A percentile compares a stretch with the other conserved stretches of the same genome.
phyloP scores from a whole-genome alignment of 2,888 invertebrate species.

The Cordilura impudica region DNA sequence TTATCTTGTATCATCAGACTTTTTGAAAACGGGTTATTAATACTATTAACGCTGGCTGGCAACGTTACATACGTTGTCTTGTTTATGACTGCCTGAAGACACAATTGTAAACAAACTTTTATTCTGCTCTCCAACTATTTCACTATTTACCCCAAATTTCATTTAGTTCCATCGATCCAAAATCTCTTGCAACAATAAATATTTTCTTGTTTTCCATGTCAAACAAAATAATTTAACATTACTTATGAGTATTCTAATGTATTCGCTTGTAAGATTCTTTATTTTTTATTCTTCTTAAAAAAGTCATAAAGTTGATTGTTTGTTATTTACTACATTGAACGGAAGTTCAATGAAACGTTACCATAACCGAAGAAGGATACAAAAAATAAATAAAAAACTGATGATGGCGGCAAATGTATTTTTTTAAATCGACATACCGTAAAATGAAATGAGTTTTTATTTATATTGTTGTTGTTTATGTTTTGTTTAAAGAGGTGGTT shows the following conservation, averaged over 20 bases:
- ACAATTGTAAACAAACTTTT: too few relatives aligned
- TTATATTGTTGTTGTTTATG: too few relatives aligned
- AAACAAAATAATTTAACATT: background rate
- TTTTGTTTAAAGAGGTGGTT: slow-evolving; percentile 29
- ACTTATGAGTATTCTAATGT: background rate
- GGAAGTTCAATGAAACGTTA: slow-evolving; percentile 60
- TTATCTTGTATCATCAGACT: too few relatives aligned
- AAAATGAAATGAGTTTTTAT: slow-evolving; percentile 58
- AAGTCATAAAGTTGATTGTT: slow-evolving; percentile 60
- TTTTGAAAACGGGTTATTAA: too few relatives aligned
- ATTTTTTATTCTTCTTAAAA: slow-evolving; percentile 6
- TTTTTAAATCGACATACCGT: slow-evolving; percentile 42
- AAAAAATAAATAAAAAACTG: background rate
- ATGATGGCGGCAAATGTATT: slow-evolving; percentile 23
- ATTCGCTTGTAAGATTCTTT: slow-evolving; percentile 32
- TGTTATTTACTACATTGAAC: slow-evolving; percentile 44
- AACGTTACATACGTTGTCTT: too few relatives aligned
- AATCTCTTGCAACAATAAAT: too few relatives aligned
- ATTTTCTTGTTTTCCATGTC: background rate
- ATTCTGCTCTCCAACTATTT: too few relatives aligned
- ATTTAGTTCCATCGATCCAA: too few relatives aligned
- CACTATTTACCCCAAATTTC: too few relatives aligned
- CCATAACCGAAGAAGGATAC: slow-evolving; percentile 24
- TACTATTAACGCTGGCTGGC: too few relatives aligned
- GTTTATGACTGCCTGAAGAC: too few relatives aligned